Conservation (phyloP, 1,140 invertebrate species). For the Agrypnia vestita region DNA sequence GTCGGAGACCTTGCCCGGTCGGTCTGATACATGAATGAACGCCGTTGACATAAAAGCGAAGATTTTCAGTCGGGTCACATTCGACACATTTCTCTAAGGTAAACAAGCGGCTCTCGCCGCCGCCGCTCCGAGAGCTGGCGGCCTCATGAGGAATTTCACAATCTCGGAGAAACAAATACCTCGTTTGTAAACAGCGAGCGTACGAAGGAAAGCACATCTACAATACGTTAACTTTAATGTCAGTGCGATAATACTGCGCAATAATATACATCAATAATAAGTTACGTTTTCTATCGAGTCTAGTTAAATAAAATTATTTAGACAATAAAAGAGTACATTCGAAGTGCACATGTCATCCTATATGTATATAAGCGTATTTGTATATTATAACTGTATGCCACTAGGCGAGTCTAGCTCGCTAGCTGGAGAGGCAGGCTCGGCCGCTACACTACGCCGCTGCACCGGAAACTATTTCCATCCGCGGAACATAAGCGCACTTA, state of each 20-base stretch:
- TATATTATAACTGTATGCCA: slow-evolving; percentile 44
- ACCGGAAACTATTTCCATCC: neutral
- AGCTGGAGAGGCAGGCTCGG: slow-evolving; percentile 12
- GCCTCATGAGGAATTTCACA: slow-evolving; percentile 41
- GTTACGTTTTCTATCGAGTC: slow-evolving; percentile 38
- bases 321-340: slow-evolving; percentile 48
- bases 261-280: slow-evolving; percentile 59
- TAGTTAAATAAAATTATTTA: slow-evolving; percentile 48
- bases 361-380: slow-evolving; percentile 58
- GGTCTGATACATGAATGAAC: slow-evolving; percentile 6
- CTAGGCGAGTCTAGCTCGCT: slow-evolving; percentile 32
- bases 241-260: slow-evolving; percentile 52
- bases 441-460: slow-evolving; percentile 12
- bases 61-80: slow-evolving; percentile 8
- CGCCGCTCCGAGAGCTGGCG: slow-evolving; percentile 1
- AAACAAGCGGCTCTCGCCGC: neutral
- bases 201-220: slow-evolving; percentile 20
- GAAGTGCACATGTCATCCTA: slow-evolving; percentile 48
- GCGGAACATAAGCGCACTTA: slow-evolving; percentile 37
- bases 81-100: slow-evolving; percentile 28
- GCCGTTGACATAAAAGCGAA: slow-evolving; percentile 12
- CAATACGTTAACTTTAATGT: slow-evolving; percentile 41
- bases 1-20: no score
- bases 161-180: slow-evolving; percentile 26
- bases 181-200: slow-evolving; percentile 28